Evolutionary conservation across 2,888 invertebrate species (phyloP).

Genomic region (Dascillus cervinus): DNA sequence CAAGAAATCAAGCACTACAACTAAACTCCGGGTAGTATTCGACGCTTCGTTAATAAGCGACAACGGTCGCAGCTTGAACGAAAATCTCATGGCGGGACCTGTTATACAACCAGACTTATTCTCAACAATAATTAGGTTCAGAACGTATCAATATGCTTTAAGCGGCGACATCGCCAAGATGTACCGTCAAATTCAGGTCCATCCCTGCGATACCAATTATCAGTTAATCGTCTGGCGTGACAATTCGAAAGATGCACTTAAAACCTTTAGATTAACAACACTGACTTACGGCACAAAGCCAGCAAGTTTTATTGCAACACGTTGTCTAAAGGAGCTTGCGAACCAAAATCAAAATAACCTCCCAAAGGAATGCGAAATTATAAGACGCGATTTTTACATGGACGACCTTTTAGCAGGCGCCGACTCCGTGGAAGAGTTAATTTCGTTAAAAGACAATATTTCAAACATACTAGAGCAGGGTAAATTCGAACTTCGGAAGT

Average conservation of each 20-base stretch:
- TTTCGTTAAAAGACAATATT: constrained; percentile 3
- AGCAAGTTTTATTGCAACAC: too few species aligned
- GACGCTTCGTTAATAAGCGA: too few species aligned
- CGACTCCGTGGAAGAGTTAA: constrained; percentile 1
- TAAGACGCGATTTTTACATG: constrained; percentile 25
- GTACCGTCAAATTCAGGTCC: constrained; percentile 10
- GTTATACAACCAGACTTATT: constrained; percentile 11
- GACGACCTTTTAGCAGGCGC: constrained; percentile 20
- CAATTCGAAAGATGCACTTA: too few species aligned
- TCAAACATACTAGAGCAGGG: constrained; percentile 1
- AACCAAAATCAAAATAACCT: constrained; percentile 5
- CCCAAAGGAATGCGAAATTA: constrained; percentile 1
- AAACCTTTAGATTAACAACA: too few species aligned
- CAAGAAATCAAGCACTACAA: constrained; percentile 5
- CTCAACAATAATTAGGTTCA: constrained; percentile 8
- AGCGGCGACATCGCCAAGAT: constrained; percentile 9
- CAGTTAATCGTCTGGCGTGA: constrained; percentile 9
- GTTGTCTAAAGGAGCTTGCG: constrained; percentile 11
- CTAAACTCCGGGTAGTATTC: too few species aligned
- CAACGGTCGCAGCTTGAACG: constrained; percentile 9
- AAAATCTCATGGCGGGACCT: constrained; percentile 9
- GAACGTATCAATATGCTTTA: constrained; percentile 3
- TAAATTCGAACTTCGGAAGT: constrained; percentile 6
- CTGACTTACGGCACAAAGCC: too few species aligned
- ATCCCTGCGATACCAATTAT: constrained; percentile 2